These are phyloP conservation scores for Melanostoma mellinum DNA, from an alignment of 2,888 invertebrate species.

Conservation along the genomic window DNA sequence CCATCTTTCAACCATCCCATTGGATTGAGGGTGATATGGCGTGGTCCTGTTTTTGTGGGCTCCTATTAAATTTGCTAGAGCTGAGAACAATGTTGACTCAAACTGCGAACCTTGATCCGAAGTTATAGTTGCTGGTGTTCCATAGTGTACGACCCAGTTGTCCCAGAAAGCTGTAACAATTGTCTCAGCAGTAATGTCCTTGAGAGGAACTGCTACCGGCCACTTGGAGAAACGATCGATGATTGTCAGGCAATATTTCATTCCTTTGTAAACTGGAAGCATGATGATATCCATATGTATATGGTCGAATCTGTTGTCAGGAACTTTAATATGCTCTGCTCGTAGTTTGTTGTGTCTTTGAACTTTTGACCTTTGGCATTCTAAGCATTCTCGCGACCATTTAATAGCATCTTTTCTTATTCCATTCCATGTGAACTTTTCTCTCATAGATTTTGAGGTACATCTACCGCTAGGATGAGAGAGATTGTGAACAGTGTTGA, in stretches of 20 bases:
- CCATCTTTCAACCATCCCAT: neutral
- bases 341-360: conserved; percentile 73
- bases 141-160: conserved; percentile 25
- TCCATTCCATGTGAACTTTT: conserved; percentile 75
- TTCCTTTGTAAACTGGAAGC: neutral
- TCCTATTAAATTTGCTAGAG: conserved; percentile 6
- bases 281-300: neutral
- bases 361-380: conserved; percentile 77
- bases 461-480: conserved; percentile 65
- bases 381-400: conserved; percentile 76
- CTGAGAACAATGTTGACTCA: conserved; percentile 23
- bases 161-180: conserved; percentile 4
- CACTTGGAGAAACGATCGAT: neutral
- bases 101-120: neutral
- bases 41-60: neutral
- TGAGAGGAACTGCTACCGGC: neutral
- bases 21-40: conserved; percentile 7
- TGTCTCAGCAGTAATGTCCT: conserved; percentile 7
- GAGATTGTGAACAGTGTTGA: conserved; percentile 56
- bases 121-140: conserved; percentile 4
- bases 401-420: conserved; percentile 74
- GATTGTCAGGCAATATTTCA: neutral
- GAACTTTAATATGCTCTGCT: neutral
- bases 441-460: conserved; percentile 70
- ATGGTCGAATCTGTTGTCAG: conserved; percentile 37